Conservation (phyloP, 2,113 vertebrate genomes). For the Ivindomyrus marchei region DNA sequence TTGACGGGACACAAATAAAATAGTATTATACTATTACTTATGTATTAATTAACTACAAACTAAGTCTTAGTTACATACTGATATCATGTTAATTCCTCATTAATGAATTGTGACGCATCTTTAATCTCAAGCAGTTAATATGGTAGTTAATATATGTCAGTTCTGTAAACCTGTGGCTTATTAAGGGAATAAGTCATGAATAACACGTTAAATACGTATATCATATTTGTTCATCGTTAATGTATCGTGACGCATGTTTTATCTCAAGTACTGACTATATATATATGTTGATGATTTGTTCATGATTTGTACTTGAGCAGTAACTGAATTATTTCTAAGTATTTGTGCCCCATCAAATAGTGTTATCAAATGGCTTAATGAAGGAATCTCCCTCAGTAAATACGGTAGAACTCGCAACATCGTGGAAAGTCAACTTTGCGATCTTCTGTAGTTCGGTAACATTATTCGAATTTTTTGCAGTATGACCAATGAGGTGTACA, state of each 20-base stretch:
- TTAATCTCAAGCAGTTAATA: neutral
- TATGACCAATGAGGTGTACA: too few relatives aligned
- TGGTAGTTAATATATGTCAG: neutral
- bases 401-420: too few relatives aligned
- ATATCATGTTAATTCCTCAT: neutral
- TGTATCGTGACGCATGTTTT: neutral
- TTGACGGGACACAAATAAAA: neutral
- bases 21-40: neutral
- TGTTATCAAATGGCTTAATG: neutral
- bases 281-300: neutral
- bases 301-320: neutral
- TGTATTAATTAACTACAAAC: neutral
- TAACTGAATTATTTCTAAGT: neutral
- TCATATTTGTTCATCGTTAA: neutral
- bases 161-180: neutral
- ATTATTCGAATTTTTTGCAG: too few relatives aligned
- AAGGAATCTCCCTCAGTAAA: neutral
- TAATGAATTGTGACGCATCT: neutral
- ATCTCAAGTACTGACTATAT: too few relatives aligned
- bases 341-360: neutral
- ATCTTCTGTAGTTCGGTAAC: too few relatives aligned
- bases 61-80: neutral
- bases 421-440: too few relatives aligned
- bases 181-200: neutral
- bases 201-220: neutral